Base-by-base conservation (phyloP, 2,797 vertebrate genomes). In the Dendrocincla tyrannina region DNA sequence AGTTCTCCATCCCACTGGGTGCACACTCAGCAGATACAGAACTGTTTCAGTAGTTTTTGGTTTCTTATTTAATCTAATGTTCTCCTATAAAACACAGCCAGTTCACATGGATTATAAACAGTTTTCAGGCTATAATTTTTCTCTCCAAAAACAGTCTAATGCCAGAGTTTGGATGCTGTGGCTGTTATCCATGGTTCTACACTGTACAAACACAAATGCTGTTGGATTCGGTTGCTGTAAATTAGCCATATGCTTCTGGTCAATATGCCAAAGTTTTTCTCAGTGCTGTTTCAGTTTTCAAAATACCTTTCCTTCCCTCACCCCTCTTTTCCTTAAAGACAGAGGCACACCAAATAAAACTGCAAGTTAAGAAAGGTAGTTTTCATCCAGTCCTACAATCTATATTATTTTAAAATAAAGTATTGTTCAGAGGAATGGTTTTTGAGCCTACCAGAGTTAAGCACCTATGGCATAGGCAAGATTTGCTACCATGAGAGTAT, bases 41-140 rank as follows among this genome's bases (percentile, higher is more conserved):
- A 74, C 77, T 91, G 79, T 79, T 59, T 83, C 85, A 87, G 28
- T 97, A 88, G 88, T 95, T 97, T 90, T 73, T 11, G 5, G 25
- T 74, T 85, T 91, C 89, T 94, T 96, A 60, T 95, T 97, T 97
- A 81, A 95, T 94, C 85, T 91, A 86, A 46, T 91, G 77, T 95
- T 94, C 62, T 78, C 3, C 39, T 69, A 3, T 44, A 91, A 88
- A 80, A 85, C 49, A 41, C 50, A 97, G 79, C 68, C 86, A 84
- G 72, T 96, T 95, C 78, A 70, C 19, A 52, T 70, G 81, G 70
- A 79, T 96, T 96, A 95, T 94, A 97, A 95, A 66, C 70, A 89
- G 53, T 93, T 97, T 95, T 95, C 94, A 95, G 66, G 49, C 42
- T 90, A 17, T 94, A 89, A 80, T 70, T 94, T 77, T 91, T 52